Evolutionary conservation across 92 coral and sea anemone species (phyloP).

Genomic region (Porites evermanni): DNA sequence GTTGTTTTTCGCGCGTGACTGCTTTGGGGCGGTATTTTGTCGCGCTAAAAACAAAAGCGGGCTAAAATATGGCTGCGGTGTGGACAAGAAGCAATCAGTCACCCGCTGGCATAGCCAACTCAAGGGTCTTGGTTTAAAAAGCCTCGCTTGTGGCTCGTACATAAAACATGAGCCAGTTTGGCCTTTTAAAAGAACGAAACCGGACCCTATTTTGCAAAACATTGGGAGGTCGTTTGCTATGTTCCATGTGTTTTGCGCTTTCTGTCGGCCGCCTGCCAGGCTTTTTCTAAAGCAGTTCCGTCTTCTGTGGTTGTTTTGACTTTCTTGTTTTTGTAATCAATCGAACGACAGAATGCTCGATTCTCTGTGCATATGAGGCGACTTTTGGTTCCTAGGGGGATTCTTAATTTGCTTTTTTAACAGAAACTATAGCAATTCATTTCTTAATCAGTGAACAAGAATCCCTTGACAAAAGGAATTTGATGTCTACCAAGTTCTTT

Average conservation of each 20-base stretch:
- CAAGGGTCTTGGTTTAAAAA: slow-evolving; percentile 57
- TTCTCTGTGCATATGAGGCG: slow-evolving; percentile 7
- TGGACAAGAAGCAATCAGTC: slow-evolving; percentile 52
- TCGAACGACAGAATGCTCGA: slow-evolving; percentile 20
- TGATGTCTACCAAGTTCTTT: slow-evolving; percentile 8
- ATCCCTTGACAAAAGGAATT: slow-evolving; percentile 23
- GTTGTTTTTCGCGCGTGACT: slow-evolving; percentile 21
- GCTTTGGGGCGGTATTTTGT: slow-evolving; percentile 37
- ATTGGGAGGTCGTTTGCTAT: slow-evolving; percentile 51
- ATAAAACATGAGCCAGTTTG: slow-evolving; percentile 68
- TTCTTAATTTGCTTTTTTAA: slow-evolving; percentile 13
- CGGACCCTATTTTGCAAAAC: slow-evolving; percentile 46
- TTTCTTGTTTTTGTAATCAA: slow-evolving; percentile 45
- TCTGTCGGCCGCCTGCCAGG: slow-evolving; percentile 48
- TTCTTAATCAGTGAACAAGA: slow-evolving; percentile 27
- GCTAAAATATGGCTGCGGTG: slow-evolving; percentile 34
- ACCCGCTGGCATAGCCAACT: slow-evolving; percentile 38
- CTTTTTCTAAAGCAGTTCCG: slow-evolving; percentile 46
- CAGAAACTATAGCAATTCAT: slow-evolving; percentile 25
- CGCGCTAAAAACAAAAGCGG: slow-evolving; percentile 35
- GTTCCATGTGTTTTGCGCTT: slow-evolving; percentile 34
- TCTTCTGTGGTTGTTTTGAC: slow-evolving; percentile 37
- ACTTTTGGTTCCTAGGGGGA: slow-evolving; percentile 22
- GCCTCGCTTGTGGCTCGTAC: slow-evolving; percentile 64
- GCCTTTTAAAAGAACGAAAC: slow-evolving; percentile 41